phyloP scores from a whole-genome alignment of 2,797 vertebrate genomes.

The Xerus rutilus region DNA sequence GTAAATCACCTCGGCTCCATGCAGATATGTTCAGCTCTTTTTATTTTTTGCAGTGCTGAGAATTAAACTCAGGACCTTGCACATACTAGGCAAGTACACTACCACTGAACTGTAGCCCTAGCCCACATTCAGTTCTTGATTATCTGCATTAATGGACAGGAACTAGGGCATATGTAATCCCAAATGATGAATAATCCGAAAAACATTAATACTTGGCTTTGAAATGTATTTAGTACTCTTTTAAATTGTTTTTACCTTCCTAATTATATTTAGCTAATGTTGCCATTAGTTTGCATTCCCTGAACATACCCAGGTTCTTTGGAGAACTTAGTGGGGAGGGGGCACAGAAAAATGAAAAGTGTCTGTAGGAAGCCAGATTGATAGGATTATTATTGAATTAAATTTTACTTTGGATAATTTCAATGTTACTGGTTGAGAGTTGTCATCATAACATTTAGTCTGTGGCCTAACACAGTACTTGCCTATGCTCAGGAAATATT shows the following conservation, averaged over 20 bases:
- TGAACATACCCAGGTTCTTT: constrained; percentile 27
- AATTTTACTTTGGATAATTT: constrained; percentile 49
- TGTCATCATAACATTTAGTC: neutral
- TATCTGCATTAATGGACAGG: constrained; percentile 1
- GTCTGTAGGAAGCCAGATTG: neutral
- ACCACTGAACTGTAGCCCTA: neutral
- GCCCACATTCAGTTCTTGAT: neutral
- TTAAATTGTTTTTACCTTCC: constrained; percentile 68
- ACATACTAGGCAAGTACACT: neutral
- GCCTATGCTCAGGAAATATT: neutral
- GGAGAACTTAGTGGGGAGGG: neutral
- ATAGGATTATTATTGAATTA: neutral
- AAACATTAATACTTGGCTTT: constrained; percentile 74
- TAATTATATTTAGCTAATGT: constrained; percentile 71
- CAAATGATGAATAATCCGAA: constrained; percentile 68
- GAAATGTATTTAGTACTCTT: constrained; percentile 63
- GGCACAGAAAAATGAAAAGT: neutral
- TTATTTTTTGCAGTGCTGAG: neutral
- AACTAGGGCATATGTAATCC: constrained; percentile 9
- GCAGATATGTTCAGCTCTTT: neutral
- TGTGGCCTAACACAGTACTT: neutral
- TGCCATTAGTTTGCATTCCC: constrained; percentile 64
- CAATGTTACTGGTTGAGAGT: neutral
- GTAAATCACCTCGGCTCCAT: neutral
- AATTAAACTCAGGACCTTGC: neutral